phyloP scores from a whole-genome alignment of 2,113 vertebrate species.

The Podarcis muralis region DNA sequence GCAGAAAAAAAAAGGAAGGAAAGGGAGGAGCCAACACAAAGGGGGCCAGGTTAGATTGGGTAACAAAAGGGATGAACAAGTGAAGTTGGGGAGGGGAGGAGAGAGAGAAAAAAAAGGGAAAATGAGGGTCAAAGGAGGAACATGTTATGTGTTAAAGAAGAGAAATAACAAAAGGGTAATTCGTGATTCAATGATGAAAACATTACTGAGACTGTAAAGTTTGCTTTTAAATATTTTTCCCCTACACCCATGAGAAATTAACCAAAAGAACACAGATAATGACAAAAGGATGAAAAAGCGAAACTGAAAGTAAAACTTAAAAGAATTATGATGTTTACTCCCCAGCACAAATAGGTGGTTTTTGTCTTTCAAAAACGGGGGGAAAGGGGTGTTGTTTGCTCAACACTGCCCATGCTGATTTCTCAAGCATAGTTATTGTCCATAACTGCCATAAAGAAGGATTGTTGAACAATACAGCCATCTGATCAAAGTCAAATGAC shows the following conservation, averaged over 20 bases:
- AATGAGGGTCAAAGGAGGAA: conserved; percentile 86
- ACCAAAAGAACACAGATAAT: conserved; percentile 73
- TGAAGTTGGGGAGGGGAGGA: conserved; percentile 65
- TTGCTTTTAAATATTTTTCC: conserved; percentile 59
- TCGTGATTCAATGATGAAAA: conserved; percentile 80
- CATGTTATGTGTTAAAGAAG: conserved; percentile 88
- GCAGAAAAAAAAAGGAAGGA: conserved; percentile 52
- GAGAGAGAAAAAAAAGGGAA: conserved; percentile 82
- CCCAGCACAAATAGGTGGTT: conserved; percentile 64
- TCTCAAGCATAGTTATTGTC: conserved; percentile 30
- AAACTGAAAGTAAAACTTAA: conserved; percentile 72
- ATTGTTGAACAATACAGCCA: conserved; percentile 36
- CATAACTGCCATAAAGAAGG: conserved; percentile 38
- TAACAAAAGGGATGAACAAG: conserved; percentile 64
- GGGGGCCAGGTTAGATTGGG: conserved; percentile 68
- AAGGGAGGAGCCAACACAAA: conserved; percentile 66
- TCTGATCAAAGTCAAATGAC: conserved; percentile 29
- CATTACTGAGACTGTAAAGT: conserved; percentile 73
- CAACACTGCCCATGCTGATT: conserved; percentile 48
- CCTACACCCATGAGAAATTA: conserved; percentile 69
- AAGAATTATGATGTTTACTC: conserved; percentile 71
- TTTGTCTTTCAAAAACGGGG: conserved; percentile 45
- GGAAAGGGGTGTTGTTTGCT: conserved; percentile 31
- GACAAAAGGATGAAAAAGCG: conserved; percentile 72
- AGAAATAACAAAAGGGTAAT: conserved; percentile 86